Evolutionary conservation across 1,140 invertebrate genomes (phyloP).

Genomic region (fruit fly (Drosophila melanogaster)): DNA sequence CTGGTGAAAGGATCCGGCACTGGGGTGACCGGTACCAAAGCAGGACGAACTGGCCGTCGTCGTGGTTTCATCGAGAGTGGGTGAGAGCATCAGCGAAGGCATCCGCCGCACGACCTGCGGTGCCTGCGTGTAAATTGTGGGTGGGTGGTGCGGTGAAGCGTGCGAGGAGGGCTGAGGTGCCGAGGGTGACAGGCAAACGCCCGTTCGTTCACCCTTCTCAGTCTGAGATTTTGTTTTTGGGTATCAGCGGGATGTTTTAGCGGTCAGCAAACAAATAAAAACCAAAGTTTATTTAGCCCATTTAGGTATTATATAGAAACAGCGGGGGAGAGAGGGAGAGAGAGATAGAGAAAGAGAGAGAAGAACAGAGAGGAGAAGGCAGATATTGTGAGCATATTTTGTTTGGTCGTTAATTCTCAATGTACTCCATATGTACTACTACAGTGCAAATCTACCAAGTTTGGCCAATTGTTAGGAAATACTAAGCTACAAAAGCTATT

Average conservation of each 20-base stretch:
- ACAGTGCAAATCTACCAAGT: not conserved
- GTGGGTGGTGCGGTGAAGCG: constrained; percentile 33
- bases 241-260: not conserved
- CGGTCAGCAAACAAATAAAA: constrained; percentile 20
- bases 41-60: constrained; percentile 49
- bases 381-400: constrained; percentile 24
- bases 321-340: constrained; percentile 13
- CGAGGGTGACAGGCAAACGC: constrained; percentile 11
- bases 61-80: constrained; percentile 38
- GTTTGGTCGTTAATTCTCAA: constrained; percentile 1
- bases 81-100: constrained; percentile 56
- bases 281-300: constrained; percentile 12
- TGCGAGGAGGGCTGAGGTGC: constrained; percentile 10
- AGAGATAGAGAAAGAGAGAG: constrained; percentile 13
- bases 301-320: constrained; percentile 24
- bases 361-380: constrained; percentile 39
- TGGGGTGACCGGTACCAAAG: constrained; percentile 45
- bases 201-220: constrained; percentile 27
- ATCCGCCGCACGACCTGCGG: constrained; percentile 59
- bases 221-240: constrained; percentile 19
- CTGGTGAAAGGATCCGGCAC: constrained; percentile 45
- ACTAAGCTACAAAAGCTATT: not conserved
- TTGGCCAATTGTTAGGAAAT: constrained; percentile 9
- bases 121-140: constrained; percentile 67
- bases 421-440: constrained; percentile 10